Evolutionary conservation across 1,140 invertebrate genomes (phyloP), one percentile per base, ranked within the genome.

Genomic region (Drosophila kohkoa): DNA sequence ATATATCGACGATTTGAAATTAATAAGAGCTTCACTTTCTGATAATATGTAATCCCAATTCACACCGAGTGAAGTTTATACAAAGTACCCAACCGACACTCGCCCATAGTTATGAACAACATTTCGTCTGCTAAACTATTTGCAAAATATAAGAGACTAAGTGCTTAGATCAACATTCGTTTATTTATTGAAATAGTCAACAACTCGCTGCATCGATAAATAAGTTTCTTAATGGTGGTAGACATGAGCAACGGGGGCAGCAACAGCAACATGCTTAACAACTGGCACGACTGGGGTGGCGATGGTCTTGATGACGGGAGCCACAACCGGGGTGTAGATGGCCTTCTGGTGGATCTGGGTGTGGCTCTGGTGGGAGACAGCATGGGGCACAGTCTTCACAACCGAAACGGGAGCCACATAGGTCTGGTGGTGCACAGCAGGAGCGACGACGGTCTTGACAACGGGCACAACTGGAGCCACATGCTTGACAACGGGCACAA

Each of bases 301-400:
- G 3, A 83, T 73, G 32, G 83, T 89, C 80, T 87, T 87, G 28
- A 89, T 48, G 1, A 82, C 65, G 7, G 75, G 62, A 5, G 75
- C 65, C 51, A 72, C 70, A 48, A 82, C 75, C 2, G 82, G 77
- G 1, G 69, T 71, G 54, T 82, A 81, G 69, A 79, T 41, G 62
- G 88, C 59, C 72, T 88, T 82, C 65, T 82, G 81, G 66, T 92
- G 91, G 49, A 92, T 90, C 63, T 92, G 86, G 2, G 88, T 89
- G 72, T 91, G 93, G 49, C 93, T 93, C 78, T 94, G 93, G 81
- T 94, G 94, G 13, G 93, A 94, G 20, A 94, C 90, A 51, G 90
- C 82, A 7, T 90, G 87, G 28, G 90, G 89, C 43, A 64, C 35
- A 15, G 62, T 64, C 30, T 64, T 75, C 8, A 64, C 64, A 8